phyloP scores from a whole-genome alignment of 1,140 invertebrate genomes.

The Batillaria attramentaria region DNA sequence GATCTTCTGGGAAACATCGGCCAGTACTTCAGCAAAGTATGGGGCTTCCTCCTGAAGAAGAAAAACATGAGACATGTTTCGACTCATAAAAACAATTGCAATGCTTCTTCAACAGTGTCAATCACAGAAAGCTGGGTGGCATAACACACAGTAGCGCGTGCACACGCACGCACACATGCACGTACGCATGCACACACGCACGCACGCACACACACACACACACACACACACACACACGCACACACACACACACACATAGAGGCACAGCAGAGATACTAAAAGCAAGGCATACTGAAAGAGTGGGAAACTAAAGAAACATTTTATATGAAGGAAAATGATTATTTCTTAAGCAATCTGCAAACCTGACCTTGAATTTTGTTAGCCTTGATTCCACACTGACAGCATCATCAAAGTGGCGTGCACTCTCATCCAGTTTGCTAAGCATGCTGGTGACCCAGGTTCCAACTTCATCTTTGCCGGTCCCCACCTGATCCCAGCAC shows the following conservation, averaged over 20 bases:
- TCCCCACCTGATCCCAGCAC: conserved; percentile 93
- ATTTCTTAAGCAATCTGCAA: conserved; percentile 1
- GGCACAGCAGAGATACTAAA: too few relatives aligned
- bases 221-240: too few relatives aligned
- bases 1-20: conserved; percentile 84
- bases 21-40: conserved; percentile 81
- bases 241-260: too few relatives aligned
- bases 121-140: too few relatives aligned
- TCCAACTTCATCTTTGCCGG: conserved; percentile 85
- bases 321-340: neutral
- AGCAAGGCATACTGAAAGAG: too few relatives aligned
- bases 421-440: conserved; percentile 81
- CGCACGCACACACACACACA: too few relatives aligned
- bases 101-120: too few relatives aligned
- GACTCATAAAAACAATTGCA: too few relatives aligned
- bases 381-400: conserved; percentile 84
- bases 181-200: too few relatives aligned
- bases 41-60: conserved; percentile 81
- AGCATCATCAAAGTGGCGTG: conserved; percentile 83
- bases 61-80: too few relatives aligned
- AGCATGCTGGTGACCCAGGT: conserved; percentile 89
- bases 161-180: too few relatives aligned
- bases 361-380: conserved; percentile 81
- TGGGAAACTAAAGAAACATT: neutral
- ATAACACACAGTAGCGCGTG: too few relatives aligned